Base-by-base conservation (phyloP, 2,113 vertebrate genomes). In the Motacilla tschutschensis region DNA sequence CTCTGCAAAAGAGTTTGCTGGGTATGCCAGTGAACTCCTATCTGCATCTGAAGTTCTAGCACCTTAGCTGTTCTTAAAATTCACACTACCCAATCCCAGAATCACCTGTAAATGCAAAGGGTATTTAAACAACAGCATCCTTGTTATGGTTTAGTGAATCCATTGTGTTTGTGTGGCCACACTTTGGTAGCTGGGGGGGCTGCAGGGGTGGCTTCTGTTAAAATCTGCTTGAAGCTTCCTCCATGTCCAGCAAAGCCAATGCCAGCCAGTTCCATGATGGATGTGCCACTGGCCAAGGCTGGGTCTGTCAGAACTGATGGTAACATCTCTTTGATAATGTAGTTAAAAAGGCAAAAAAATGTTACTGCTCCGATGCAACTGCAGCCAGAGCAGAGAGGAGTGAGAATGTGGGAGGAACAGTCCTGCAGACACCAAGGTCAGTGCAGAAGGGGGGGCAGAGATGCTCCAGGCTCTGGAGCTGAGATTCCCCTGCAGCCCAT, bases 181-280 rank as follows among this genome's bases (percentile, higher is more conserved):
- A 2, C 36, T 43, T 55, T 55, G 41, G 31, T 18, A 41, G 55
- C 8, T 19, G 14, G 33, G 4, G 8, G 15, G 14, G 3, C 28
- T 24, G 31, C 17, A 16, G 14, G 8, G 3, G 12, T 28, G 22
- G 26, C 38, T 66, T 70, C 47, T 70, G 14, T 62, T 29, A 62
- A 21, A 26, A 40, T 28, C 48, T 62, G 17, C 20, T 5, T 18
- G 40, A 69, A 40, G 29, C 8, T 41, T 85, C 48, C 8, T 6
- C 31, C 31, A 35, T 5, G 17, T 47, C 16, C 35, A 33, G 48
- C 31, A 48, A 12, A 63, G 48, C 17, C 21, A 43, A 16, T 36
- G 17, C 15, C 50, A 71, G 21, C 9, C 1, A 6, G 31, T 13
- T 57, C 18, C 26, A 55, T 18, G 26, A 63, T 0, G 0, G 43